Base-by-base conservation (phyloP, 23 tunicate genomes). In the Botrylloides violaceus region DNA sequence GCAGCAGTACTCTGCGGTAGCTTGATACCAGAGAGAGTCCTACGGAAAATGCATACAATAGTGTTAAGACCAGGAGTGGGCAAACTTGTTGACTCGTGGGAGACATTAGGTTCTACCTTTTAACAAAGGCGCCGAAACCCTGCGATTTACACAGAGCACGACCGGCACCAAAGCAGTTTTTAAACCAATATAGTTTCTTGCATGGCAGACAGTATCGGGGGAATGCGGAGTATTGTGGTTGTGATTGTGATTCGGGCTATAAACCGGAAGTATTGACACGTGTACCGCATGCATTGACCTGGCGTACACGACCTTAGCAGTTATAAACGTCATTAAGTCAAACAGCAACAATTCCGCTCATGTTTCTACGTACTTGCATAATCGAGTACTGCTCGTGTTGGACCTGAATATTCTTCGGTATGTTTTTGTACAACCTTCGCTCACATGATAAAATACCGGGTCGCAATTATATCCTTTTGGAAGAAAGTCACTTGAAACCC, bases 401-500 rank as follows among this genome's bases (percentile, higher is more conserved):
- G 74, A 22, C 5, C 37, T 68, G 27, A 68, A 68, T 25, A 68
- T 32, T 20, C 58, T 21, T 12, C 56, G 36, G 74, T 68, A 68
- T 4, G 23, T 36, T 4, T 27, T 23, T 19, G 74, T 36, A 28
- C 74, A 68, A 23, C 74, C 58, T 2, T 68, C 58, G 29, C 74
- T 68, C 24, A 43, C 23, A 1, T 2, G 58, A 68, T 39, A 43
- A 68, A 37, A 68, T 21, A 68, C 58, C 20, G 74, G 58, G 31
- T 68, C 26, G 32, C 74, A 68, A 24, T 32, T 68, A 23, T 26
- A 43, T 7, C 74, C 74, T 0, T 26, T 18, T 21, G 74, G 74
- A 37, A 68, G 74, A 28, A 19, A 68, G 4, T 68, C 74, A 25
- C 74, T 68, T 19, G 74, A 36, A 36, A 68, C 37, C 37, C 74